Evolutionary conservation across 2,797 vertebrate genomes (phyloP), one percentile per base, ranked within the genome.

Genomic region (Xerus rutilus): DNA sequence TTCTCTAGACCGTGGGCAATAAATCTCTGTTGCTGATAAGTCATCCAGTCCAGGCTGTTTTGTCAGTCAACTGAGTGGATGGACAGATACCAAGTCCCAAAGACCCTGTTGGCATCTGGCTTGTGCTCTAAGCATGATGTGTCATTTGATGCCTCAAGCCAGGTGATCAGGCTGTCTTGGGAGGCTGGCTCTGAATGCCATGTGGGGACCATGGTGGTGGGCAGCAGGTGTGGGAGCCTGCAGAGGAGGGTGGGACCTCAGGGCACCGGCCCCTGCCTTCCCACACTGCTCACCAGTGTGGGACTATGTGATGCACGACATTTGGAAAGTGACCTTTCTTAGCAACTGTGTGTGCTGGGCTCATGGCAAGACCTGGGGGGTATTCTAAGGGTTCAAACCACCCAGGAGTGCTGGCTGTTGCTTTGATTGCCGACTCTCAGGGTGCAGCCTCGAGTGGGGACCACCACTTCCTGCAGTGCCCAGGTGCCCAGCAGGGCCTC

Each of bases 381-480:
- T 18, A 32, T 87, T 95, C 94, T 91, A 45, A 67, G 70, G 64
- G 87, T 96, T 86, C 86, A 89, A 87, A 87, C 28, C 43, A 67
- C 45, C 17, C 30, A 25, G 54, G 89, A 86, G 28, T 62, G 70
- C 69, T 88, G 30, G 86, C 32, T 87, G 47, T 73, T 96, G 32
- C 91, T 91, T 70, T 30, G 39, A 65, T 82, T 91, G 25, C 11
- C 74, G 76, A 81, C 54, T 64, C 72, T 20, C 23, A n/a, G 30
- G 15, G 32, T 15, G 3, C 73, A 45, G 76, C 43, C 43, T 70
- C 4, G 32, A 76, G 21, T 81, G 49, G 39, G 6, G 78, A 25
- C 47, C 23, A 21, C 52, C 59, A 14, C 0, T 0, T 85, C 88
- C 95, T 93, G 94, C 23, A 49, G 0, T 3, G 32, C 69, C 13